Conservation (phyloP, 2,797 vertebrate genomes). For the Anableps anableps region DNA sequence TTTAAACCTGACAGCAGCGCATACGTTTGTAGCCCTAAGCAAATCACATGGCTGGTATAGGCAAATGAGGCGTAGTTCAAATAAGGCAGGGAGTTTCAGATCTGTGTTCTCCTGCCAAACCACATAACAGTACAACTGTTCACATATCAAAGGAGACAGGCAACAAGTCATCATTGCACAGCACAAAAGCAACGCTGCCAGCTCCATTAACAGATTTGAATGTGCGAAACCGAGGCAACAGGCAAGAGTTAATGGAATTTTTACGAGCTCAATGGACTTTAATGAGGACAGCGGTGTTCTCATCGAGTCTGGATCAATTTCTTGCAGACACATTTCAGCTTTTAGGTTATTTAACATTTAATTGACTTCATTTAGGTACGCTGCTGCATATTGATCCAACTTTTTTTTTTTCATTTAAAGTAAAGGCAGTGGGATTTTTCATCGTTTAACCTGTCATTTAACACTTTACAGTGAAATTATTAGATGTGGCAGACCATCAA, state of each 20-base stretch:
- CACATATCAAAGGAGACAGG: slow-evolving; percentile 21
- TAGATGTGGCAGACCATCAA: slow-evolving; percentile 16
- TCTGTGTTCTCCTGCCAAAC: slow-evolving; percentile 25
- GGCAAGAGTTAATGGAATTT: slow-evolving; percentile 69
- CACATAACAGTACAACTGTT: slow-evolving; percentile 23
- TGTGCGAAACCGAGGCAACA: slow-evolving; percentile 61
- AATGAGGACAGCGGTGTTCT: slow-evolving; percentile 58
- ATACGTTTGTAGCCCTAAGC: slow-evolving; percentile 15
- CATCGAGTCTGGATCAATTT: slow-evolving; percentile 64
- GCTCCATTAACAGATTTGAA: slow-evolving; percentile 75
- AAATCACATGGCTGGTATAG: slow-evolving; percentile 8
- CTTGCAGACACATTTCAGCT: slow-evolving; percentile 46
- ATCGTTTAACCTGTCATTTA: slow-evolving; percentile 14
- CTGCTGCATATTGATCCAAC: slow-evolving; percentile 37
- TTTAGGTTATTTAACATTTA: slow-evolving; percentile 68
- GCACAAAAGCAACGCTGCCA: slow-evolving; percentile 40
- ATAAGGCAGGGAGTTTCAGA: slow-evolving; percentile 13
- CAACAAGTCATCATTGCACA: slow-evolving; percentile 59
- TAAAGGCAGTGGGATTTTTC: slow-evolving; percentile 11
- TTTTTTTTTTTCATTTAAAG: slow-evolving; percentile 11
- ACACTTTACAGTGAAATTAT: slow-evolving; percentile 20
- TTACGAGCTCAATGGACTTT: slow-evolving; percentile 63
- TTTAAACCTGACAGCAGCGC: slow-evolving; percentile 5
- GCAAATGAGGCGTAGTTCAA: slow-evolving; percentile 20
- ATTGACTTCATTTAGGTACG: slow-evolving; percentile 50